Evolutionary conservation across 2,113 vertebrate genomes (phyloP), one percentile per base, ranked within the genome.

Genomic region (Pardalotus punctatus): DNA sequence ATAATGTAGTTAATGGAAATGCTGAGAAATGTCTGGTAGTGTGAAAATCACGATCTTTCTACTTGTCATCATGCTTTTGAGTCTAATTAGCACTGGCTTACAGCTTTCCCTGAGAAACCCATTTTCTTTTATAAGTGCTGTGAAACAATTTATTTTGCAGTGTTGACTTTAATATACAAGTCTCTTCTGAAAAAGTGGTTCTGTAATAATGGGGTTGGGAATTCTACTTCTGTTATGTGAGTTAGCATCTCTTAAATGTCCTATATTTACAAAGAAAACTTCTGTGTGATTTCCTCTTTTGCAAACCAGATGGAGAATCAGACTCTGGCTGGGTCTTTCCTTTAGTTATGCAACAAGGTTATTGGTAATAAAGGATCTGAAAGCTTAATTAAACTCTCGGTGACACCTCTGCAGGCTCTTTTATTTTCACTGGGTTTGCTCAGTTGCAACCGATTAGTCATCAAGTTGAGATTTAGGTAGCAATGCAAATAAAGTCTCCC

Each of bases 391-490:
- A 91, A 94, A 93, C 66, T 67, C 74, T 88, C 15, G 5, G 82
- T 86, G 92, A 88, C 88, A 94, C 80, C 88, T 96, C 85, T 96
- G 76, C 76, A 83, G 81, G 77, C 64, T 76, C 47, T 78, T 51
- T 94, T 93, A 69, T 70, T 96, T 90, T 88, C 50, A 35, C n/a
- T 36, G 48, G 85, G 43, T 95, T 96, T 94, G 95, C 82, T 96
- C 90, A 84, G 92, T 92, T 94, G 96, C 94, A 93, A 96, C 54
- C 0, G 60, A 96, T 96, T 93, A 94, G 90, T 97, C 93, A 95
- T 97, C 90, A 70, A 79, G 60, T 40, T 86, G 90, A 95, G 89
- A 87, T 93, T 95, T 82, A 78, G 93, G 90, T 96, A 95, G 74
- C 66, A 42, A 62, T 61, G 89, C 78, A 94, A 93, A 85, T 91